Base-by-base conservation (phyloP, 2,888 invertebrate species). In the Melieria omissa region DNA sequence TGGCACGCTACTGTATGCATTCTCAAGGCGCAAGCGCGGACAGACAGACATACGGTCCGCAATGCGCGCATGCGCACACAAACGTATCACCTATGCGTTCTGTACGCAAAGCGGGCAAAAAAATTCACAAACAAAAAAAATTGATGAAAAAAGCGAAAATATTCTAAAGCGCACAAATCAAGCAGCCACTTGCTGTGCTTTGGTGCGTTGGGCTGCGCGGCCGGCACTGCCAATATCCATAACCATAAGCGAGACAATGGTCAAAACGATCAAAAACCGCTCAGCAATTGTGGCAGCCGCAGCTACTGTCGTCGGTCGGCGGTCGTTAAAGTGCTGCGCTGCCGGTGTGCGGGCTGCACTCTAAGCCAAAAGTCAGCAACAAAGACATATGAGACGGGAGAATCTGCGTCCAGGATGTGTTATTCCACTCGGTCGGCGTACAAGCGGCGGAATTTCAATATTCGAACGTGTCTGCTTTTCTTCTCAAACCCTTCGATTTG, bases 1-100 rank as follows among this genome's bases (percentile, higher is more conserved):
- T 86, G 83, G 82, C 83, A 85, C 82, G 84, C 77, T 77, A 77
- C 77, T 73, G 76, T 76, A 41, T 45, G 8, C 63, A 16, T 44
- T 49, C 44, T 41, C 52, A 60, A 29, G 45, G 14, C n/a, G 10
- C 52, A 61, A 62, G 45, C 52, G 16, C 45, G 45, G 52, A 45
- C 52, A 16, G 52, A 45, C 52, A 16, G 52, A 52, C 14, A 52
- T 52, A 14, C 52, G 52, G 66, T 66, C 66, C 58, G 14, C 57
- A 66, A 66, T 4, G 60, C 61, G 54, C 47, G 63, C 47, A 46
- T 55, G 69, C 55, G 69, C 69, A 46, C 69, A 63, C 46, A 63
- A 55, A 63, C 63, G 46, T 54, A 49, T 16, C 44, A 49, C 60
- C 49, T 49, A 60, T 61, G 60, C 44, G 57, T 44, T 44, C 60